Conservation (phyloP, 2,113 vertebrate genomes). For the Gila orcuttii region DNA sequence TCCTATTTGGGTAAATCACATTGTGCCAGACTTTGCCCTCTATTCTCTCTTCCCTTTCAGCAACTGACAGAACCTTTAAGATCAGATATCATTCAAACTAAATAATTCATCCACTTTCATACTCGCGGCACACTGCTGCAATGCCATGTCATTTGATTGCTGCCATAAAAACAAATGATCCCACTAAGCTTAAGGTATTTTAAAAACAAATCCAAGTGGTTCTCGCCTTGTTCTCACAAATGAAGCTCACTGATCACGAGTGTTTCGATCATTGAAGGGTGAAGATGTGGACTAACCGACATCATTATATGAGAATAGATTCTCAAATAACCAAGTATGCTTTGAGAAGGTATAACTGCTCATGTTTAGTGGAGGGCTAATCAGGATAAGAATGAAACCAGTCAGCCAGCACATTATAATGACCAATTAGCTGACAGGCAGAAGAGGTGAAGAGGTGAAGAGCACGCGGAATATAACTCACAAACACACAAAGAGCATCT, state of each 20-base stretch:
- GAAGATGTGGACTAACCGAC: neutral
- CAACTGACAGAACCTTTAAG: slow-evolving; percentile 43
- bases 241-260: neutral
- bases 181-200: neutral
- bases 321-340: neutral
- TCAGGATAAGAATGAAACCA: slow-evolving; percentile 43
- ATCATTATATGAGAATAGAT: neutral
- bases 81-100: slow-evolving; percentile 38
- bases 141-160: slow-evolving; percentile 10
- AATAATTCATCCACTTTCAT: slow-evolving; percentile 30
- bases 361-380: neutral
- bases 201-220: neutral
- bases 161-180: slow-evolving; percentile 14
- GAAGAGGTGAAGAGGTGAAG: slow-evolving; percentile 49
- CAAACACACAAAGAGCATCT: slow-evolving; percentile 30
- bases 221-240: neutral
- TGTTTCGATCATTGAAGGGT: neutral
- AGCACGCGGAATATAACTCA: slow-evolving; percentile 29
- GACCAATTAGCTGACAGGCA: slow-evolving; percentile 64
- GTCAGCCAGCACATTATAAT: slow-evolving; percentile 67
- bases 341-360: slow-evolving; percentile 8
- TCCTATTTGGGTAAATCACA: slow-evolving; percentile 25
- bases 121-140: neutral
- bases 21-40: slow-evolving; percentile 11
- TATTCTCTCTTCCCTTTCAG: slow-evolving; percentile 28